Base-by-base conservation (phyloP, 2,113 vertebrate genomes). In the Chitala chitala region DNA sequence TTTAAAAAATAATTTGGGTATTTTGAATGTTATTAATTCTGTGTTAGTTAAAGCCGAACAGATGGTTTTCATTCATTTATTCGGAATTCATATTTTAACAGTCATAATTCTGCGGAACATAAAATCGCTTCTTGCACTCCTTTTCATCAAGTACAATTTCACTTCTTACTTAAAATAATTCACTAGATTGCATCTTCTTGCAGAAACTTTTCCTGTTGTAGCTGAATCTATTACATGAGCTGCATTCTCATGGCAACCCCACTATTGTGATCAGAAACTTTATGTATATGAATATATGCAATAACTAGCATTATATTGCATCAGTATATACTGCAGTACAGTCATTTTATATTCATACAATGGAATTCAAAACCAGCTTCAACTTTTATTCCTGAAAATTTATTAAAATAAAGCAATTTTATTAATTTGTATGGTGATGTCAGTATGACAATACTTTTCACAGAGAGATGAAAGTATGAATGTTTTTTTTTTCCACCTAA, bases 1-100 rank as follows among this genome's bases (percentile, higher is more conserved):
- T 94, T 90, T 91, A 46, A 91, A 88, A 94, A 90, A 94, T 94
- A 91, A 92, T 96, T 95, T 92, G 86, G 88, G 85, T 91, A 88
- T 87, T 92, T 83, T 91, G 92, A 94, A 91, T 87, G 88, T 94
- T 95, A 96, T 94, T 96, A 95, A 97, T 95, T 95, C 93, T 90
- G 89, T 94, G 92, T 98, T 94, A 92, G 92, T 94, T 92, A 91
- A 90, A 94, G 94, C 92, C 91, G 91, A 90, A 90, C 90, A 86
- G 86, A 89, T 88, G 86, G 86, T 83, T 92, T 93, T 87, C 83
- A 88, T 90, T 82, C 82, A 80, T 87, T 86, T 77, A 73, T 74
- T 74, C 75, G 66, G 63, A 80, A 83, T 86, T 84, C 71, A 79
- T 77, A 84, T 87, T 81, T 80, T 69, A 71, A 61, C n/a, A 24